Base-by-base conservation (phyloP, 1,140 invertebrate genomes). In the Lordiphosa stackelbergi region DNA sequence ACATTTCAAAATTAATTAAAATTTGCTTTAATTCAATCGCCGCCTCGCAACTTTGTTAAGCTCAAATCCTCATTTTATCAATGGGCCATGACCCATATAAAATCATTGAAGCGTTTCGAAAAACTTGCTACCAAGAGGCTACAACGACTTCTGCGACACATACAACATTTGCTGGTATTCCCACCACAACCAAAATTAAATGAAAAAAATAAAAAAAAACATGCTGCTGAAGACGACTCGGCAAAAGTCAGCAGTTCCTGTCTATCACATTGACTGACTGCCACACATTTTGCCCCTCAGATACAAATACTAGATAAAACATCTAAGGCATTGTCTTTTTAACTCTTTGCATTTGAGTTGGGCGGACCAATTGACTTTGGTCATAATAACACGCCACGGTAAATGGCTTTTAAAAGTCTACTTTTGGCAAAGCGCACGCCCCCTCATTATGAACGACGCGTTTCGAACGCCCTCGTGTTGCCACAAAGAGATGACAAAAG, bases 321-420 rank as follows among this genome's bases (percentile, higher is more conserved):
- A 66, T 66, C 64, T 66, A 40, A 19, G 19, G 63, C 47, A 56
- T 22, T 51, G 48, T 36, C 51, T 40, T 58, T 61, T 66, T 57
- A 53, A 70, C 61, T 74, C 54, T 55, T 60, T 19, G 19, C 19
- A 19, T 19, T 19, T 19, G 19, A 19, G 19, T 19, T 46, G 62
- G 71, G 75, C 71, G 61, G 58, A 66, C 74, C 75, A 78, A 78
- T 78, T 74, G 74, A 79, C 57, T 79, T 74, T 48, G 74, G 74
- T 71, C 74, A 66, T 79, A 79, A 79, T 79, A 79, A 81, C 74
- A 81, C 77, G 75, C 75, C 75, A 81, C 59, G 68, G 77, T 77
- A 81, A 81, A 81, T 81, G 71, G 77, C 77, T 81, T 81, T 81
- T 81, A 83, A 83, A 81, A 81, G 77, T 81, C 77, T 81, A 81